Evolutionary conservation across 2,888 invertebrate genomes (phyloP).

Genomic region (Byasa hedistus): DNA sequence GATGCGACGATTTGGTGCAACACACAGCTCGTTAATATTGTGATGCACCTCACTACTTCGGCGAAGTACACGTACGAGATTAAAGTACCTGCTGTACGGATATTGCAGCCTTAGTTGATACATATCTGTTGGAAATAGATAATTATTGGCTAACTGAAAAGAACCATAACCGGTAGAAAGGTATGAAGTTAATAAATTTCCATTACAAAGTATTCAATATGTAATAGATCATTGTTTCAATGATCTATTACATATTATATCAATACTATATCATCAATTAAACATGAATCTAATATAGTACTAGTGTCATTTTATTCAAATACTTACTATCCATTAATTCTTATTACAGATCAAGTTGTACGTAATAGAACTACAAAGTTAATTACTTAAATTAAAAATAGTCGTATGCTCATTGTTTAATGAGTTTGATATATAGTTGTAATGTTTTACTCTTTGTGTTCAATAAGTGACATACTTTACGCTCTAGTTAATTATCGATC

Average conservation of each 20-base stretch:
- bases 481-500: slow-evolving; percentile 31
- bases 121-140: background rate
- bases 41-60: slow-evolving; percentile 52
- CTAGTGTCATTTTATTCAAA: no score
- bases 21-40: slow-evolving; percentile 71
- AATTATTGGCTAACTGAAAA: background rate
- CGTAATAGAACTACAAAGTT: no score
- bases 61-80: background rate
- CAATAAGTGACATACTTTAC: slow-evolving; percentile 24
- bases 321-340: no score
- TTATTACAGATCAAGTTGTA: no score
- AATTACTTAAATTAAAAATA: no score
- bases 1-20: slow-evolving; percentile 78
- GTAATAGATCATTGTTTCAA: no score
- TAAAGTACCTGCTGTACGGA: background rate
- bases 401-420: no score
- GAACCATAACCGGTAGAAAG: background rate
- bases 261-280: no score
- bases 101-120: background rate
- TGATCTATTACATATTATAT: no score
- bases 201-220: no score
- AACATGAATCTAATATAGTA: no score
- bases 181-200: no score
- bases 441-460: slow-evolving; percentile 1
- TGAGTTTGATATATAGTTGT: background rate